Base-by-base conservation (phyloP, 2,888 invertebrate species). In the Harpagoxenus sublaevis region DNA sequence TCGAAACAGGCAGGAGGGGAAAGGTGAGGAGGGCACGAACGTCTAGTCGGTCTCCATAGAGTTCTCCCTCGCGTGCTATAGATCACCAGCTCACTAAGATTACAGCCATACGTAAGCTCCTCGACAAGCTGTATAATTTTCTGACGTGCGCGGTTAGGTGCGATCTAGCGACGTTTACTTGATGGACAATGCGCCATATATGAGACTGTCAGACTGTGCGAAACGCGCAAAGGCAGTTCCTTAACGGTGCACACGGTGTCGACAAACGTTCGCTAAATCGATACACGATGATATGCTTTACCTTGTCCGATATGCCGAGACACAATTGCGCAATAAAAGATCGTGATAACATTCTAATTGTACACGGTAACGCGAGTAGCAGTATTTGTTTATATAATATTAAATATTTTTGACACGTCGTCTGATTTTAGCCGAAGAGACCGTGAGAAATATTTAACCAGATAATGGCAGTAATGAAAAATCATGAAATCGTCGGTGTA, bases 51-150 rank as follows among this genome's bases (percentile, higher is more conserved):
- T n/a, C 63, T 63, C 73, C 68, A 57, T 48, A 73, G 85, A 84
- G 74, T 83, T 35, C 68, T 71, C 78, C 85, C 84, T 12, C 35
- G 83, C 35, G 85, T 60, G 39, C 63, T 31, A 63, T 88, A 87
- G 84, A 88, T 89, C 88, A 89, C 31, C 18, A 45, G 9, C 78
- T 35, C 48, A 23, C 73, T 39, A 84, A 85, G 90, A 89, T 86
- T 87, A 87, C 82, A 65, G 68, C 62, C 87, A 39, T 85, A 86
- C 83, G 84, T 88, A 89, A 86, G 87, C 84, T 84, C 18, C 84
- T 66, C 53, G 75, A 78, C 83, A 55, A 23, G 68, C 48, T 63
- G 84, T 45, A 75, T 60, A 84, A 78, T 86, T 88, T 83, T 85
- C 75, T 48, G 28, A 48, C n/a, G 45, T 48, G 48, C 63, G n/a